Conservation (phyloP, 2,113 vertebrate genomes). For the Collichthys lucidus region DNA sequence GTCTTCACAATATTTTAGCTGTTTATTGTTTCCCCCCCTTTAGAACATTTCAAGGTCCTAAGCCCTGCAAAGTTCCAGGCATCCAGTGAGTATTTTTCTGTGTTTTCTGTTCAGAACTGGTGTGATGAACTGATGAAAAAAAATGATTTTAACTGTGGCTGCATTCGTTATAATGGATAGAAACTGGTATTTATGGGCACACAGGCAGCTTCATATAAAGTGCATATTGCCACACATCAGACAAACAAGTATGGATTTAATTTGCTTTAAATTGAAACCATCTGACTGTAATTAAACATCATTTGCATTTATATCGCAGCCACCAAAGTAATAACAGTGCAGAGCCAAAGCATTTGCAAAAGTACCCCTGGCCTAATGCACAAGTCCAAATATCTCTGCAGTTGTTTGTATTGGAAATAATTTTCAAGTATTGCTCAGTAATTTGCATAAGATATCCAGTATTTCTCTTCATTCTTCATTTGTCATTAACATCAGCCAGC, state of each 20-base stretch:
- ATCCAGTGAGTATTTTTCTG: conserved; percentile 90
- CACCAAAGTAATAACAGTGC: conserved; percentile 13
- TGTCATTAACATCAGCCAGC: not conserved
- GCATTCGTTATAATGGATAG: not conserved
- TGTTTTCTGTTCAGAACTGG: not conserved
- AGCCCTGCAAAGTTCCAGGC: conserved; percentile 95
- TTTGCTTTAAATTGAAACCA: conserved; percentile 30
- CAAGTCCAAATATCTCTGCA: conserved; percentile 41
- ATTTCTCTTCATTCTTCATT: conserved; percentile 6
- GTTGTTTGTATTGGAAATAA: conserved; percentile 20
- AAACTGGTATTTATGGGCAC: not conserved
- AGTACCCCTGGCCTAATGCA: conserved; percentile 23
- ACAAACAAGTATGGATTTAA: conserved; percentile 41
- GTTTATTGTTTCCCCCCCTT: conserved; percentile 20
- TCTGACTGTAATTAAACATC: conserved; percentile 21
- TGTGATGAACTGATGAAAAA: conserved; percentile 1
- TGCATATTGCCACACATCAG: conserved; percentile 7
- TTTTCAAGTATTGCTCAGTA: conserved; percentile 12
- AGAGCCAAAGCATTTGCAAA: conserved; percentile 33
- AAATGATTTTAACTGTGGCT: not conserved
- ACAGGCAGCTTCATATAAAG: not conserved
- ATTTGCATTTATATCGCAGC: conserved; percentile 6
- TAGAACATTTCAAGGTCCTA: conserved; percentile 89
- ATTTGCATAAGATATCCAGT: not conserved
- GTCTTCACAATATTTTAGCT: not conserved